Percentiles rank a stretch among this genome's conserved stretches.
phyloP scores from a whole-genome alignment of 2,797 vertebrate genomes.

The Pangasius macronema region DNA sequence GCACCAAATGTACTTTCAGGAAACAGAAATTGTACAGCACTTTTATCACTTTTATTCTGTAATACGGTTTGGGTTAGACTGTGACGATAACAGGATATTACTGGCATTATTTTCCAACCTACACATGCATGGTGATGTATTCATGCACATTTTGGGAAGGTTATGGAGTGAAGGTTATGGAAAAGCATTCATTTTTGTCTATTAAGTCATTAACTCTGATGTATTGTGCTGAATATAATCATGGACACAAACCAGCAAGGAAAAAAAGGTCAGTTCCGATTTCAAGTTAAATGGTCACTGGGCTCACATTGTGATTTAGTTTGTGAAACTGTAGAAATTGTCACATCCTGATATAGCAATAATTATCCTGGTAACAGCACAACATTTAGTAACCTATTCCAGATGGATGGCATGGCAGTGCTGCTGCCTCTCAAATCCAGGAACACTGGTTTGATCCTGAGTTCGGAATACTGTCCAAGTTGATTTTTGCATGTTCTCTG shows the following conservation, averaged over 20 bases:
- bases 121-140: not conserved
- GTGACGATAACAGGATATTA: not conserved
- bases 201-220: not conserved
- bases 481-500: not conserved
- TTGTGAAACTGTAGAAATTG: not conserved
- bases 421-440: not conserved
- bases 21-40: not conserved
- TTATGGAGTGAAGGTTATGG: not conserved
- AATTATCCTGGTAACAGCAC: not conserved
- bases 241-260: not conserved
- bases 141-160: not conserved
- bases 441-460: not conserved
- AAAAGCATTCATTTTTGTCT: not conserved
- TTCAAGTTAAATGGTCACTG: not conserved
- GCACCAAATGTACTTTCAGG: not conserved
- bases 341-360: not conserved
- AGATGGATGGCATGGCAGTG: not conserved
- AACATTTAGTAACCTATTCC: not conserved
- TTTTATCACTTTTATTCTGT: not conserved
- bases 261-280: not conserved
- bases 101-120: not conserved
- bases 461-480: not conserved
- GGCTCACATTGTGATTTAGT: not conserved
- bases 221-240: not conserved
- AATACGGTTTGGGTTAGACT: not conserved